Evolutionary conservation across 2,113 vertebrate genomes (phyloP).

Genomic region (Genyomyrus donnyi): DNA sequence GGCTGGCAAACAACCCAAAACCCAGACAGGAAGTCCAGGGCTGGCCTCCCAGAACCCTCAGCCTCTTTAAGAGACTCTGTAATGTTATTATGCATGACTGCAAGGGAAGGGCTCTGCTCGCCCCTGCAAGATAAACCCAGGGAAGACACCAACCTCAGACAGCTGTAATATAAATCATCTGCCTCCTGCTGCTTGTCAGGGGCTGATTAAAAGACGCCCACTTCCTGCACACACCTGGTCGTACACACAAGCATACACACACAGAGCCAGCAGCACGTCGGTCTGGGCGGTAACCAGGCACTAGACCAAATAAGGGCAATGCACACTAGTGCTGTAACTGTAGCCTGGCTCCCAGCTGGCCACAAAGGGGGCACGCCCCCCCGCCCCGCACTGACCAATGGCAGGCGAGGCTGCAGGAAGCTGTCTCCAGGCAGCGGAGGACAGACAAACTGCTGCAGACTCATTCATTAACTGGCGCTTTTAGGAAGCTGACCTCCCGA

Average conservation of each 20-base stretch:
- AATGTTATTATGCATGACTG: neutral
- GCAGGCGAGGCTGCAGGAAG: neutral
- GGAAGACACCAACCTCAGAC: neutral
- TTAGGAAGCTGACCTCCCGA: constrained; percentile 3
- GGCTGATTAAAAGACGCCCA: neutral
- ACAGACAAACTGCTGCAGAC: neutral
- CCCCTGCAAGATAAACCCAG: neutral
- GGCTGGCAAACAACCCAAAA: neutral
- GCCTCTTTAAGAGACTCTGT: neutral
- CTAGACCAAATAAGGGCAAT: constrained; percentile 63
- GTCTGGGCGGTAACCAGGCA: constrained; percentile 45
- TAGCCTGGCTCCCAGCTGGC: constrained; percentile 24
- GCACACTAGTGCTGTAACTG: constrained; percentile 32
- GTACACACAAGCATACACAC: neutral
- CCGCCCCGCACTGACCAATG: constrained; percentile 23
- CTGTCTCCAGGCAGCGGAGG: constrained; percentile 28
- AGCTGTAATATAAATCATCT: neutral
- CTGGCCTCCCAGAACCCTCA: neutral
- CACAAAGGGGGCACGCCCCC: constrained; percentile 21
- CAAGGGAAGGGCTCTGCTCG: neutral
- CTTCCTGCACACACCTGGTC: neutral
- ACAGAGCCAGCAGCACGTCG: constrained; percentile 6
- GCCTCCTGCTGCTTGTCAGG: neutral
- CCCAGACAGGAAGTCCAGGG: neutral
- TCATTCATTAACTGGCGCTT: neutral